Conservation (phyloP, 2,888 invertebrate species). For the Tiliacea citrago region DNA sequence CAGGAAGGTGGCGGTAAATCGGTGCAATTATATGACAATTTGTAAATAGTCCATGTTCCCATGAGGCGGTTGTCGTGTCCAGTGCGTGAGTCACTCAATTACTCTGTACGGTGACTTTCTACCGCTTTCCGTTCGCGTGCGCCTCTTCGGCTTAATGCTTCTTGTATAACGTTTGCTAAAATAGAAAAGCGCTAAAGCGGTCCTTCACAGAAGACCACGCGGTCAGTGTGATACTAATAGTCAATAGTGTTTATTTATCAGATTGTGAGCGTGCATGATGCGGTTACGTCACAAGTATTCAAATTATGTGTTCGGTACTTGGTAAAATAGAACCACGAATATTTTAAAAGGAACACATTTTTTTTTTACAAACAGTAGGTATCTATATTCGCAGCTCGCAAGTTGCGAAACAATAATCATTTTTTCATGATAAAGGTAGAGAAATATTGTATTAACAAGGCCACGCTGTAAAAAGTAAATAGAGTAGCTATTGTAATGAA, state of each 20-base stretch:
- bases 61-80: constrained; percentile 70
- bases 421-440: constrained; percentile 55
- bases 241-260: constrained; percentile 33
- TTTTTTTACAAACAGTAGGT: background rate
- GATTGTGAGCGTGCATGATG: constrained; percentile 13
- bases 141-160: constrained; percentile 75
- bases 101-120: constrained; percentile 81
- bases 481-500: constrained; percentile 47
- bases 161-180: constrained; percentile 86
- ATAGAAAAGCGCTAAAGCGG: constrained; percentile 82
- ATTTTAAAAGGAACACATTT: constrained; percentile 13
- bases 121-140: constrained; percentile 78
- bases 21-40: constrained; percentile 80
- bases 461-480: constrained; percentile 57
- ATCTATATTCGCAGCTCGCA: constrained; percentile 2
- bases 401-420: constrained; percentile 46
- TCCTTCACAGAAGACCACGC: constrained; percentile 68
- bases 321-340: constrained; percentile 2
- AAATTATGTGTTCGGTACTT: constrained; percentile 12
- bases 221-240: constrained; percentile 32
- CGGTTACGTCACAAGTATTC: constrained; percentile 27
- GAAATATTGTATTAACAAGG: constrained; percentile 55
- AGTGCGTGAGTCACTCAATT: constrained; percentile 83
- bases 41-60: constrained; percentile 76
- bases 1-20: constrained; percentile 73